Conservation (phyloP, 2,797 vertebrate species). For the Sebastiscus albofasciatus region DNA sequence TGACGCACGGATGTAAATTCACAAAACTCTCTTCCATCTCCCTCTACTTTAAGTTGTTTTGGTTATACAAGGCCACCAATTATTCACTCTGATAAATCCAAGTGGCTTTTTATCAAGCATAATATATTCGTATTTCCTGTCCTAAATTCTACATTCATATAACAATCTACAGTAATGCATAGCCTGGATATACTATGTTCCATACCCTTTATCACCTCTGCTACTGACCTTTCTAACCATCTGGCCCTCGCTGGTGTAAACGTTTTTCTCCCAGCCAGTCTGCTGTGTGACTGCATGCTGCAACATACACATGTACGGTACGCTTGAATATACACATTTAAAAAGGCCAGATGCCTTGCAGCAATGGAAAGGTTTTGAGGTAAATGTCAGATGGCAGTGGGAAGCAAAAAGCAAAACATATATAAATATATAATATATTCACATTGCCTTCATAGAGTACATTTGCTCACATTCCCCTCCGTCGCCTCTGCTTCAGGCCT, state of each 20-base stretch:
- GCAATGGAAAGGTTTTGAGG: conserved; percentile 31
- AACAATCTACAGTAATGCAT: not conserved
- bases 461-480: conserved; percentile 7
- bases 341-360: conserved; percentile 56
- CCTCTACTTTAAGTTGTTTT: not conserved
- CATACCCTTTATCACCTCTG: not conserved
- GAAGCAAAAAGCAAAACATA: not conserved
- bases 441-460: conserved; percentile 6
- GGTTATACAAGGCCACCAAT: not conserved
- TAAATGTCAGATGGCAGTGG: conserved; percentile 57
- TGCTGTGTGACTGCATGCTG: not conserved
- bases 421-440: not conserved
- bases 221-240: conserved; percentile 34
- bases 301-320: conserved; percentile 2
- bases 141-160: not conserved
- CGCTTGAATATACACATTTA: conserved; percentile 29
- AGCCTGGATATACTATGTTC: not conserved
- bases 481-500: conserved; percentile 6
- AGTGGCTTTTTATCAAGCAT: not conserved
- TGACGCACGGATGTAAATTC: not conserved
- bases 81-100: not conserved
- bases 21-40: not conserved
- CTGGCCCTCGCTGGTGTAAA: conserved; percentile 26
- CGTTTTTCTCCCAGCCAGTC: not conserved
- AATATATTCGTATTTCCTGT: not conserved